These are phyloP conservation scores for Erinaceus europaeus DNA, from an alignment of 2,113 vertebrate genomes.

Conservation along the genomic window DNA sequence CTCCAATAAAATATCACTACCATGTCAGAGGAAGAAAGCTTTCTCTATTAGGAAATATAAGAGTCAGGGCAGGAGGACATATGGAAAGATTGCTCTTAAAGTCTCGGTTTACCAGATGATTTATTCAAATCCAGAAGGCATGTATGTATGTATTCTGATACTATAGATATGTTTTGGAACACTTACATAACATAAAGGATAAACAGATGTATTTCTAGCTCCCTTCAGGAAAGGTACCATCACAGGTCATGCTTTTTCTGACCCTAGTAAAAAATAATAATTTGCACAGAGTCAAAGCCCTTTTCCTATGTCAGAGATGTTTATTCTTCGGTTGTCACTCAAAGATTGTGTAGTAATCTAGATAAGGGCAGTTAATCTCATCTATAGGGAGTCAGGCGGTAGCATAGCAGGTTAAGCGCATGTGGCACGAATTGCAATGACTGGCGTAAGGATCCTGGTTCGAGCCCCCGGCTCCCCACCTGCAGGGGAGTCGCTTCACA, in stretches of 20 bases:
- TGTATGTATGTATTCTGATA: not conserved
- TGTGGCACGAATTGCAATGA: no score
- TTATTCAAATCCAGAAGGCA: constrained; percentile 12
- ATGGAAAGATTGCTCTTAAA: not conserved
- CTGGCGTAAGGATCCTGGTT: no score
- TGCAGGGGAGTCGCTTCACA: no score
- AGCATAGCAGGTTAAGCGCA: no score
- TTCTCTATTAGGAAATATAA: not conserved
- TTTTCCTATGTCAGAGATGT: no score
- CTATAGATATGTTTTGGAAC: not conserved
- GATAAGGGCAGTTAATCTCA: no score
- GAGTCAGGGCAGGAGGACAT: not conserved
- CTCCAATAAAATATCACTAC: not conserved
- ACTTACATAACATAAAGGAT: not conserved
- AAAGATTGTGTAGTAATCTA: no score
- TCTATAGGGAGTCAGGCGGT: no score
- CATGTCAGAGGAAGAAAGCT: not conserved
- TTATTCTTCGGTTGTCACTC: not conserved
- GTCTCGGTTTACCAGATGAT: not conserved
- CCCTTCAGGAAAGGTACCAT: not conserved
- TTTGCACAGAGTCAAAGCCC: not conserved
- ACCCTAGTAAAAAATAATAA: not conserved
- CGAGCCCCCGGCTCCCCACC: no score
- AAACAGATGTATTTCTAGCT: not conserved
- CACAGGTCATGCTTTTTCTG: not conserved